Conservation (phyloP, 1,140 invertebrate genomes). For the Scaptomyza graminum region DNA sequence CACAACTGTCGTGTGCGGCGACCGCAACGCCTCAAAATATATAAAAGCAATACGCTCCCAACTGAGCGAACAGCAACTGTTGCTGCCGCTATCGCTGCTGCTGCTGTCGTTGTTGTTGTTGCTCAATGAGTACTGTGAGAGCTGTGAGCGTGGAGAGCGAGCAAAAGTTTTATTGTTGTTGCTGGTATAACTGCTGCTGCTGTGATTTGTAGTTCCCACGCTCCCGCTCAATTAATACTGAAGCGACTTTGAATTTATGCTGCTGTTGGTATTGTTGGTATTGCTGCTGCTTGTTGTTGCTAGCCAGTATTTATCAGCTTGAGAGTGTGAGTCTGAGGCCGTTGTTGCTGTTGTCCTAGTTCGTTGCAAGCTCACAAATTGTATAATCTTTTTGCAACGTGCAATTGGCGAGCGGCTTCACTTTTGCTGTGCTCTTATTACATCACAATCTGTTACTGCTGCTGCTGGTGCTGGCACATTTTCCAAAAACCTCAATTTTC, state of each 20-base stretch:
- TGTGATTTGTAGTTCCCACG: constrained; percentile 75
- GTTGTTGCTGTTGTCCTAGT: constrained; percentile 66
- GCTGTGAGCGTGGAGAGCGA: constrained; percentile 41
- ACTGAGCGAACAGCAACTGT: constrained; percentile 15
- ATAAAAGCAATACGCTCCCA: constrained; percentile 51
- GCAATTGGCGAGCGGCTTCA: constrained; percentile 58
- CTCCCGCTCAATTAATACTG: constrained; percentile 60
- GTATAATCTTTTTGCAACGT: constrained; percentile 66
- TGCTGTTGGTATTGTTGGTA: constrained; percentile 8
- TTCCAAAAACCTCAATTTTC: constrained; percentile 63
- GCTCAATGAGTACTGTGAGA: constrained; percentile 50
- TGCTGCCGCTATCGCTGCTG: constrained; percentile 7
- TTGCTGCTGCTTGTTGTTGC: constrained; percentile 41
- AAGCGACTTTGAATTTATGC: constrained; percentile 67
- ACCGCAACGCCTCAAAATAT: constrained; percentile 68
- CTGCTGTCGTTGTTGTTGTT: not conserved
- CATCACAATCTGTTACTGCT: constrained; percentile 54
- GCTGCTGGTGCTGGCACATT: constrained; percentile 52
- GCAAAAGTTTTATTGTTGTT: constrained; percentile 27
- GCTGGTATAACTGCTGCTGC: constrained; percentile 29
- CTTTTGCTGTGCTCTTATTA: constrained; percentile 69
- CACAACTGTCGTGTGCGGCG: constrained; percentile 74
- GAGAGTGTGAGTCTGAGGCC: constrained; percentile 18
- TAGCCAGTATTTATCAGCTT: constrained; percentile 72
- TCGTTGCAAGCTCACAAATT: constrained; percentile 63